Base-by-base conservation (phyloP, 2,113 vertebrate genomes). In the Monopterus albus region DNA sequence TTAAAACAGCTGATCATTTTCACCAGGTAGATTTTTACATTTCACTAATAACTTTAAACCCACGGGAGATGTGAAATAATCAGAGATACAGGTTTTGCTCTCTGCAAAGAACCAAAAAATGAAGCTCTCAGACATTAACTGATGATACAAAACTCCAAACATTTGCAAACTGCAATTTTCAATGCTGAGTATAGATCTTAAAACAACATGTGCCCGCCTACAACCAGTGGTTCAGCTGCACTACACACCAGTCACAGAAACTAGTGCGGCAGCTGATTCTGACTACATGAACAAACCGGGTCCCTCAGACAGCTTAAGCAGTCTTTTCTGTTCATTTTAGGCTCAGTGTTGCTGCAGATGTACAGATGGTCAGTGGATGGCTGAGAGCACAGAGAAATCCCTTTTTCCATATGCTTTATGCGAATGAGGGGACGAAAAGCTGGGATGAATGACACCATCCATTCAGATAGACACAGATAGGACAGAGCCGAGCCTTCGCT, bases 381-480 rank as follows among this genome's bases (percentile, higher is more conserved):
- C 21, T 4, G 55, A 47, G 6, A 29, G 46, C n/a, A 42, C 25
- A 47, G 43, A 39, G 38, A 2, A 18, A 68, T 58, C 53, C 67
- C 47, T 83, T 79, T 71, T 43, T 59, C n/a, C 50, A 20, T 49
- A 53, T 51, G 39, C 20, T 46, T 69, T 7, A 46, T 35, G 61
- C 51, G 35, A 68, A 61, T 4, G 47, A 58, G 17, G 13, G 28
- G 12, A 43, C 11, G 15, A 40, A 40, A 29, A 69, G 31, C 21
- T 6, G 73, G 75, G 65, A 74, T 51, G 70, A 68, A 55, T 0
- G 13, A n/a, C 33, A 42, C 53, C 46, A 20, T 13, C 42, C 45
- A 29, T 7, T 29, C 11, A 74, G 50, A 77, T 5, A 42, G 53
- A 84, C 29, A 60, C 13, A 5, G 42, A 75, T 45, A 21, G 15